Conservation (phyloP, 2,797 vertebrate genomes). For the Chaetodon trifasciatus region DNA sequence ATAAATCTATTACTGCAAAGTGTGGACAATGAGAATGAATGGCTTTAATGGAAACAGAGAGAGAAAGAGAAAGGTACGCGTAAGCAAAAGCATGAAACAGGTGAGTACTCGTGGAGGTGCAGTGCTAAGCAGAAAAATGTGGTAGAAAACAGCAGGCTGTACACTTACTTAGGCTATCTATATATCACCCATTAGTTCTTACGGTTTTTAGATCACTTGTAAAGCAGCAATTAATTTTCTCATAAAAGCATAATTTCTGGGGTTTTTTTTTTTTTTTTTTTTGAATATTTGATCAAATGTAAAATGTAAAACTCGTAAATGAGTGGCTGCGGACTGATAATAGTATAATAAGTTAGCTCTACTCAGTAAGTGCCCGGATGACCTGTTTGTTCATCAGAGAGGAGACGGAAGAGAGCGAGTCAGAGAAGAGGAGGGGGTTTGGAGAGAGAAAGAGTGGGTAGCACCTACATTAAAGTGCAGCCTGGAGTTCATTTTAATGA, state of each 20-base stretch:
- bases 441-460: background rate
- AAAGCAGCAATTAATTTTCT: background rate
- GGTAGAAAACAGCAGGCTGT: constrained; percentile 1
- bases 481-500: constrained; percentile 32
- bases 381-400: constrained; percentile 1
- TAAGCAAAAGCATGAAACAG: constrained; percentile 41
- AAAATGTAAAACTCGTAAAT: background rate
- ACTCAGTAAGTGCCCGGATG: constrained; percentile 3
- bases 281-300: background rate
- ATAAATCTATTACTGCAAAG: constrained; percentile 22
- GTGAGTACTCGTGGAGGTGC: constrained; percentile 20
- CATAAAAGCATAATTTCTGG: background rate
- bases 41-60: constrained; percentile 21
- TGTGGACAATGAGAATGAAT: constrained; percentile 25
- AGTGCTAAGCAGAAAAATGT: constrained; percentile 40
- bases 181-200: background rate
- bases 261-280: background rate
- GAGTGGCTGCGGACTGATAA: too few species aligned
- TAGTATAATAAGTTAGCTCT: background rate
- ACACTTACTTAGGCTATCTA: background rate
- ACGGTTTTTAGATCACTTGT: background rate
- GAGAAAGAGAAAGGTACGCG: constrained; percentile 19
- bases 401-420: background rate
- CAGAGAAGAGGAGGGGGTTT: background rate
- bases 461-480: background rate